Conservation (phyloP, 2,113 vertebrate genomes). For the Syrmaticus mikado region DNA sequence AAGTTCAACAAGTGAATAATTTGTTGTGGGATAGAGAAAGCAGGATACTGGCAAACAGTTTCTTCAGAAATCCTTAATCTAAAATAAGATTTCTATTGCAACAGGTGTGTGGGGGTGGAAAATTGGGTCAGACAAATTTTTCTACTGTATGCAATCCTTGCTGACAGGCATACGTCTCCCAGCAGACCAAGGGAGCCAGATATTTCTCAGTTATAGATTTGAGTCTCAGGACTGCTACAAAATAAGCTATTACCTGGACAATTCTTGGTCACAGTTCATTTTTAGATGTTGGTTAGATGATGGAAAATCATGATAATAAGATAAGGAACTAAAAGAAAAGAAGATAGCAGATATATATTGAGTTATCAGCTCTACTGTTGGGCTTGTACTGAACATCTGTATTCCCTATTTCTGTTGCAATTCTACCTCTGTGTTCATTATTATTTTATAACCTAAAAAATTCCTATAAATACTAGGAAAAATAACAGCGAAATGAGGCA, state of each 20-base stretch:
- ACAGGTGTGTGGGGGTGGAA: conserved; percentile 11
- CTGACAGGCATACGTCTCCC: not conserved
- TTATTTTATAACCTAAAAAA: not conserved
- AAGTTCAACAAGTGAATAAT: conserved; percentile 25
- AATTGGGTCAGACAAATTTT: not conserved
- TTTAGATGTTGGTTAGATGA: not conserved
- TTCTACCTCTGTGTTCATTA: not conserved
- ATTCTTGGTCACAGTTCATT: not conserved
- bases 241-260: not conserved
- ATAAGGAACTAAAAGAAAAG: not conserved
- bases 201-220: not conserved
- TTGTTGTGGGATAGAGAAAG: conserved; percentile 14
- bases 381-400: not conserved
- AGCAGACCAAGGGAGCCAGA: not conserved
- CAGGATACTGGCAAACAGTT: not conserved
- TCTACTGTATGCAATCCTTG: not conserved
- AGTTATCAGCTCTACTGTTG: not conserved
- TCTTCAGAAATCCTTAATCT: not conserved
- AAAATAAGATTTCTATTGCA: not conserved
- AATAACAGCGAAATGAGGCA: not conserved
- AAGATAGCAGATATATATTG: not conserved
- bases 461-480: not conserved
- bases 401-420: not conserved
- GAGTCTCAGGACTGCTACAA: not conserved
- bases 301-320: not conserved